phyloP scores from a whole-genome alignment of 2,888 invertebrate species.

The Drosophila nr. perissopoda region DNA sequence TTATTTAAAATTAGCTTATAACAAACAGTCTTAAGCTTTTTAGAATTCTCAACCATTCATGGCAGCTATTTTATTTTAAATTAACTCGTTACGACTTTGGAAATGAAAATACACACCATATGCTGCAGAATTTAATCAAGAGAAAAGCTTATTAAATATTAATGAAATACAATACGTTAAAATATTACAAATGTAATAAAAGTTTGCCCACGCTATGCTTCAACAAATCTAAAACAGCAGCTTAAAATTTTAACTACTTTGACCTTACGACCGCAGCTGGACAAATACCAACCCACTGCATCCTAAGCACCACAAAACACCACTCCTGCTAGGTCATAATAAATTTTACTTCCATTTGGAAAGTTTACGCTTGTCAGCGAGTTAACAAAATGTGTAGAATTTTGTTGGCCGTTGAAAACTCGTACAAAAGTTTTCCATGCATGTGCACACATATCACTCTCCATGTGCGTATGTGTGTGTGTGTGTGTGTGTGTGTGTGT shows the following conservation, averaged over 20 bases:
- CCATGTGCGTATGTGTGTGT: constrained; percentile 13
- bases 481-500: constrained; percentile 19
- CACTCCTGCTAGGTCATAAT: constrained; percentile 54
- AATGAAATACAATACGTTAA: constrained; percentile 52
- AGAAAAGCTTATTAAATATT: constrained; percentile 60
- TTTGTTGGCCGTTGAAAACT: constrained; percentile 61
- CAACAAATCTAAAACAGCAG: constrained; percentile 61
- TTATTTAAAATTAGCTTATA: not conserved
- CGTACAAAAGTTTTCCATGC: constrained; percentile 60
- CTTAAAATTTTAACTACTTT: constrained; percentile 70
- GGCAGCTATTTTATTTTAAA: not conserved
- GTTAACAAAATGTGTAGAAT: constrained; percentile 62
- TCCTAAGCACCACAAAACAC: not conserved
- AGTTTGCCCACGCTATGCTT: constrained; percentile 48
- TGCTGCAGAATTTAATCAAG: constrained; percentile 38
- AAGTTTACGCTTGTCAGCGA: constrained; percentile 76
- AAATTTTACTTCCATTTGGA: constrained; percentile 63
- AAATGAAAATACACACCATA: constrained; percentile 10
- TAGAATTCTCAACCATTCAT: not conserved
- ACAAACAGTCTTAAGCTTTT: not conserved
- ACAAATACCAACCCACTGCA: constrained; percentile 12
- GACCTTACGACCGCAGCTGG: constrained; percentile 63
- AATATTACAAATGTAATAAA: constrained; percentile 55
- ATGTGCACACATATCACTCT: constrained; percentile 72
- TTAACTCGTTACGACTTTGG: not conserved